Evolutionary conservation across 2,888 invertebrate genomes (phyloP).

Genomic region (Chloroclystis v-ata): DNA sequence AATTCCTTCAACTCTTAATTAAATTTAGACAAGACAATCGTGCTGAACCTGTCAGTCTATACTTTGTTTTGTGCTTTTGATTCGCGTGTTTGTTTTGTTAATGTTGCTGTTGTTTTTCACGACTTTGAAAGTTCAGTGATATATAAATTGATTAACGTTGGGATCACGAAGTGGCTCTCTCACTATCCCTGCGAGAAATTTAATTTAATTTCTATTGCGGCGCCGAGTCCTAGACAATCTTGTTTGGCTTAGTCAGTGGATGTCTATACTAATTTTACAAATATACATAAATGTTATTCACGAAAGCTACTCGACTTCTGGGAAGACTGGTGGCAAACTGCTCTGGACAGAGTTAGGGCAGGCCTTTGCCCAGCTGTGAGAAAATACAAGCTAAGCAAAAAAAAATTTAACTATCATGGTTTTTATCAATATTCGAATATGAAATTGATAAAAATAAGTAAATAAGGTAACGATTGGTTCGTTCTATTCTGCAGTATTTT

Average conservation of each 20-base stretch:
- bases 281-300: too few relatives aligned
- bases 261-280: background rate
- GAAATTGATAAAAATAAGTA: too few relatives aligned
- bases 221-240: slow-evolving; percentile 27
- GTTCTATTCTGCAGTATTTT: too few relatives aligned
- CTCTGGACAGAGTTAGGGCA: too few relatives aligned
- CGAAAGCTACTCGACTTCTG: too few relatives aligned
- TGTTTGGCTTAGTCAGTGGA: background rate
- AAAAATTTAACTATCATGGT: too few relatives aligned
- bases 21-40: slow-evolving; percentile 4
- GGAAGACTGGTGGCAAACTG: too few relatives aligned
- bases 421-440: too few relatives aligned
- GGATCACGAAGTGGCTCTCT: slow-evolving; percentile 51
- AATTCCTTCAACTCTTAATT: slow-evolving; percentile 3
- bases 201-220: slow-evolving; percentile 55
- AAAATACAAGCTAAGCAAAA: too few relatives aligned
- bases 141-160: slow-evolving; percentile 50
- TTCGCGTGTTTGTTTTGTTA: slow-evolving; percentile 25
- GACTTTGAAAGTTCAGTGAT: slow-evolving; percentile 39
- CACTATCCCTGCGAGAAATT: slow-evolving; percentile 44
- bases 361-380: too few relatives aligned
- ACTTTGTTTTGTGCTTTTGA: slow-evolving; percentile 5
- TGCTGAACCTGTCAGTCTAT: slow-evolving; percentile 1
- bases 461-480: too few relatives aligned
- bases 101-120: slow-evolving; percentile 36